Conservation (phyloP, 2,797 vertebrate species). For the Smutsia gigantea region DNA sequence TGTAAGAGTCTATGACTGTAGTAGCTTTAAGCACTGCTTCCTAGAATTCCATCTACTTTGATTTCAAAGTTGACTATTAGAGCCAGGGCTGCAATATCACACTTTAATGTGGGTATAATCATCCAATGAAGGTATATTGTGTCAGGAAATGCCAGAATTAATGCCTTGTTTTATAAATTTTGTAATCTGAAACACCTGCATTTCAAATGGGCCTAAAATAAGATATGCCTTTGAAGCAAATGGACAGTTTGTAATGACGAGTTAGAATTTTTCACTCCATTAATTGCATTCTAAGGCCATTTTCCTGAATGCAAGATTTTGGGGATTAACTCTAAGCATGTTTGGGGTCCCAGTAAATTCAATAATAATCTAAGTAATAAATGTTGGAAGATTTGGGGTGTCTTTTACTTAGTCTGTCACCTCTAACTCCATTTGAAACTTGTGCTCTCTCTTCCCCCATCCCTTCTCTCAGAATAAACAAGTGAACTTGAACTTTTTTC, state of each 20-base stretch:
- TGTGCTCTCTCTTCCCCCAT: not conserved
- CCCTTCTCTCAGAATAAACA: not conserved
- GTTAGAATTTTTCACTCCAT: not conserved
- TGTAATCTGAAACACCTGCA: not conserved
- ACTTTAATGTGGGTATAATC: not conserved
- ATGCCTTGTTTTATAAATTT: not conserved
- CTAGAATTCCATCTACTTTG: not conserved
- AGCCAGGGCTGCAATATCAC: not conserved
- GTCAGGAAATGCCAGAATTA: not conserved
- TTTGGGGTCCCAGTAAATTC: not conserved
- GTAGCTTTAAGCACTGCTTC: not conserved
- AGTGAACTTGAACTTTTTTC: not conserved
- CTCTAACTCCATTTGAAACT: not conserved
- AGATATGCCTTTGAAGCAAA: not conserved
- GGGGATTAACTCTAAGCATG: not conserved
- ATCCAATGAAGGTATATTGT: not conserved
- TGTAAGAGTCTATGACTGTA: not conserved
- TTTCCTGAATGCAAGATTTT: not conserved
- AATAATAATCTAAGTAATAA: not conserved
- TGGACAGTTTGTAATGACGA: not conserved
- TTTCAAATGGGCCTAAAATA: not conserved
- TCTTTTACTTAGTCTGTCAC: not conserved
- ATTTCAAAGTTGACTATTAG: not conserved
- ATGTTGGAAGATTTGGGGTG: not conserved
- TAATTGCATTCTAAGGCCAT: not conserved